Conservation (phyloP, 1,140 invertebrate species). For the Schlechtendalia chinensis region DNA sequence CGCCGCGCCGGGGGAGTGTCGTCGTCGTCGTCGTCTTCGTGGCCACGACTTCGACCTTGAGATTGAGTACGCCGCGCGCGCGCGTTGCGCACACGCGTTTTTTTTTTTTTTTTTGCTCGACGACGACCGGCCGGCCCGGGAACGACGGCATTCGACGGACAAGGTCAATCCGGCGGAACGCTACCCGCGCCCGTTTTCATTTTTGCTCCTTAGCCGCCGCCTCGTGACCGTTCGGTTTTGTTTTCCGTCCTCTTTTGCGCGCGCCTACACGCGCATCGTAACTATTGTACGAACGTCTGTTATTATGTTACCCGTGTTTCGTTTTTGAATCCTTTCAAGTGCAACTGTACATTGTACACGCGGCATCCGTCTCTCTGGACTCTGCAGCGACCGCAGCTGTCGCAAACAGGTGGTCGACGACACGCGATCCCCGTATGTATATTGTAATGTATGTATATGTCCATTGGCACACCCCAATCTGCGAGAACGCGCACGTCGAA, state of each 20-base stretch:
- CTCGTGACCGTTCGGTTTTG: not conserved
- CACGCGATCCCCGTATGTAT: not conserved
- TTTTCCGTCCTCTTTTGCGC: not conserved
- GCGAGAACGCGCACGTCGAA: no score
- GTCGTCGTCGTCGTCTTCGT: no score
- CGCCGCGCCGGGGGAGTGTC: slow-evolving; percentile 33
- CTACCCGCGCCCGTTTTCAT: slow-evolving; percentile 19
- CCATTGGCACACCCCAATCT: not conserved
- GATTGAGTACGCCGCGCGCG: not conserved
- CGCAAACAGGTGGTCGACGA: not conserved
- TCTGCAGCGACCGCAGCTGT: not conserved
- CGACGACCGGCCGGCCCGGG: not conserved
- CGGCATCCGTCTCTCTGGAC: not conserved
- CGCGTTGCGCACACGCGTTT: not conserved
- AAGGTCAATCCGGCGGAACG: not conserved
- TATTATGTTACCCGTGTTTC: not conserved
- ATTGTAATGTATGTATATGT: not conserved
- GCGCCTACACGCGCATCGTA: not conserved
- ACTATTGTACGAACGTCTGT: not conserved
- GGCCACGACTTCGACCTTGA: not conserved
- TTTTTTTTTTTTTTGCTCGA: not conserved
- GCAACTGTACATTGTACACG: not conserved
- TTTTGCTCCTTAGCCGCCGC: not conserved
- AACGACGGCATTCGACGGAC: not conserved
- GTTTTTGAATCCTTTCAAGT: not conserved